Evolutionary conservation across 2,113 vertebrate species (phyloP), one percentile per base, ranked within the genome.

Genomic region (Callopanchax toddi): DNA sequence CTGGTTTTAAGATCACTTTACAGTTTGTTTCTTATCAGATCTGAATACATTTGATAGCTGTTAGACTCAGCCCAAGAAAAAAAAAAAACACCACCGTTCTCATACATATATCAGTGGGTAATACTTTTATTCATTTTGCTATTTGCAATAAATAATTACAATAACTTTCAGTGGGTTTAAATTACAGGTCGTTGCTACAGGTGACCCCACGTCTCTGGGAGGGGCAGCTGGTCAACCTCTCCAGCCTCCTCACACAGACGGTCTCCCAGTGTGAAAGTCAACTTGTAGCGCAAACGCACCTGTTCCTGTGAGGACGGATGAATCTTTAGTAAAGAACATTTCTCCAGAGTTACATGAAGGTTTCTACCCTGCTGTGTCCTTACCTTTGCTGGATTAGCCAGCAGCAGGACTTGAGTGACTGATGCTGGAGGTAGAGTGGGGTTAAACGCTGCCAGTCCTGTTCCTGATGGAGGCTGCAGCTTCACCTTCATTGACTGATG

Each of bases 391-490:
- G 97, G 96, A 44, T 99, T 99, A 64, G 96, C 95, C 83, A 99
- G 83, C 57, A 99, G 83, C 96, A 99, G 98, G 86, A 99, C 93
- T 76, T 99, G 97, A 52, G 96, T 98, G 69, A 99, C 94, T 85
- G 97, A 95, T 63, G 94, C 92, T 6, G 97, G 97, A 0, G 96
- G 94, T 64, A 95, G 93, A 84, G 96, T 76, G 18, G 97, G 97
- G 74, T 94, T 98, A 74, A 97, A 99, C 0, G 95, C 92, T 2
- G 94, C 92, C 39, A 99, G 91, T 32, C 96, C 96, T 18, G 95
- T 92, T 64, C 95, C 96, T 7, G 97, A 96, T 2, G 97, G 95
- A 16, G 95, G 94, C 81, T 97, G 96, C 46, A 99, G 85, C 90
- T 98, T 99, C 88, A 99, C 95, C 67, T 95, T 96, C 97, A 81